Base-by-base conservation (phyloP, 2,797 vertebrate species). In the Tiaroga cobitis region DNA sequence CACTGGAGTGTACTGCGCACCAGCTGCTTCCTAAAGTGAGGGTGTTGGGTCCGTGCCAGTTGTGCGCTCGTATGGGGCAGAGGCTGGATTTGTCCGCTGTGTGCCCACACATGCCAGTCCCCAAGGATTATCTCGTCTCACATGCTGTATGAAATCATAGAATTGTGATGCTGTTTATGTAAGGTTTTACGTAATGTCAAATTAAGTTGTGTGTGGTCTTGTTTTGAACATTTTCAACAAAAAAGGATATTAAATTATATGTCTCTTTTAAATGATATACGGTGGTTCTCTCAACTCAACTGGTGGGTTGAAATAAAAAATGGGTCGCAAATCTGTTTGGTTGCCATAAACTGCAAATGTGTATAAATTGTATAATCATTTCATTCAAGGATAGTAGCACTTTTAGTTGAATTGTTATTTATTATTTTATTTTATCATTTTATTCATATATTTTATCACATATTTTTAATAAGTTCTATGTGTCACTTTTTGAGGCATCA, bases 121-220 rank as follows among this genome's bases (percentile, higher is more conserved):
- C 80, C 32, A 24, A 70, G 79, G 83, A 87, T 87, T 85, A 87
- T 61, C 70, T 81, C 72, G 18, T 61, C 34, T 78, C 54, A 79
- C 19, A 51, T 73, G 65, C 63, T 34, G n/a, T 65, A 85, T 34
- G 67, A 81, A 76, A 82, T 72, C 65, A 77, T 26, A 21, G 15
- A 59, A 54, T 70, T 84, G 34, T 65, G 72, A 65, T 87, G 70
- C 41, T 10, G 54, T 72, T 85, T 85, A 85, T 79, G 7, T 85
- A 87, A 87, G 32, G 54, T 8, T 85, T 87, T 80, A 63, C 61
- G 26, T 84, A 72, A 84, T 29, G 10, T 26, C 29, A 59, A 65
- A 81, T 80, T 1, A 32, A 80, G 13, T 72, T 56, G n/a, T 68
- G 32, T 80, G 24, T 37, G 49, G 8, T 81, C 13, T 43, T 39